Evolutionary conservation across 1,140 invertebrate species (phyloP), one percentile per base, ranked within the genome.

Genomic region (Heliothis virescens): DNA sequence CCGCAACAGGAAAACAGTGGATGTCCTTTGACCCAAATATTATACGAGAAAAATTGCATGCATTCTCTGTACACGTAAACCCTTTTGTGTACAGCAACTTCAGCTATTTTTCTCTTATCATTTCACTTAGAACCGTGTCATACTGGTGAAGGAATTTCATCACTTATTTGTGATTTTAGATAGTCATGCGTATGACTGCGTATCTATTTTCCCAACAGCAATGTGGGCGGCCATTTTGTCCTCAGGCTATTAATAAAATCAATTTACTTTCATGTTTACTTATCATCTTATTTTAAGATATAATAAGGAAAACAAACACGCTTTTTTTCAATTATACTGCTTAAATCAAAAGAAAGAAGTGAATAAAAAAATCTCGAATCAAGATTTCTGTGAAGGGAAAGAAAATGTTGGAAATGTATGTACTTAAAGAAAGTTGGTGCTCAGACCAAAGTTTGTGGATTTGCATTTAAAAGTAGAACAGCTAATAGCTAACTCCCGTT

Each of bases 241-340:
- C 53, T 59, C 4, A 52, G 72, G 55, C 41, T 79, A 77, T 34
- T 72, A 80, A 82, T 79, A 82, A 82, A 82, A 82, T 80, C 74
- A 80, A 82, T 82, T 82, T 82, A 57, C 73, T 74, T 71, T 72
- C 67, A 74, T 57, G 69, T 79, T 71, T 26, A 47, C 72, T 48
- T 48, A 47, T 12, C 50, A 79, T 78, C 47, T 79, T 79, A 82
- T 82, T 82, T 29, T 47, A 55, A 55, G 52, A 55, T 57, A 21
- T 47, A 73, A 55, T 55, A 34, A 77, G 48, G 67, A 72, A 77
- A 77, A 81, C 57, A 81, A 53, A 53, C 29, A 29, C 26, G 26
- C n/a, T 47, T 41, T 13, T 41, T 63, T 29, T 3, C 10, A 48
- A 67, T 48, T 21, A 48, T 47, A 13, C 21, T 4, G 11, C 11